Evolutionary conservation across 2,888 invertebrate genomes (phyloP), one percentile per base, ranked within the genome.

Genomic region (Zaprionus bogoriensis): DNA sequence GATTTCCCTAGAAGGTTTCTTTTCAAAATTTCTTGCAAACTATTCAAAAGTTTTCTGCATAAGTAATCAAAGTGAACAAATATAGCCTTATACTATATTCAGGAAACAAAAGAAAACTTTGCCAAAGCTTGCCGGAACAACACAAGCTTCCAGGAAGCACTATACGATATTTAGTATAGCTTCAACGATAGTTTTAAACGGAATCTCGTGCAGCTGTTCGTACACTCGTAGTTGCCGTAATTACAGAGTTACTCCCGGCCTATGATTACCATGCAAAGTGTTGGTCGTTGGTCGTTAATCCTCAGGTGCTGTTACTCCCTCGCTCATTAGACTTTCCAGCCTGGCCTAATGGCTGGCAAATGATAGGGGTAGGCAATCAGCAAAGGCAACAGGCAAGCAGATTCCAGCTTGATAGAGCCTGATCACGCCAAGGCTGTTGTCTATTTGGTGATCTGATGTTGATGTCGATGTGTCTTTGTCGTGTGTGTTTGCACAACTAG

Each of bases 351-450:
- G 41, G 19, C 19, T 17, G 9, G 32, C 3, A 67, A 74, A 74
- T 74, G 58, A 63, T 47, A 58, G 48, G 1, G 58, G 58, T 47
- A 58, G 48, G 1, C 30, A 59, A 66, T 66, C 42, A 30, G 14
- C 4, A n/a, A n/a, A n/a, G 48, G 1, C 30, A 59, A 66, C 66
- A 38, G 25, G 14, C 4, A 48, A 41, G 27, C n/a, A 7, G 32
- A 41, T 67, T 45, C 14, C 51, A 17, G 5, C 19, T 17, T 25
- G 30, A 28, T 28, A 25, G 20, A 32, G 28, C 38, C 45, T 14
- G 6, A 38, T 23, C 22, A 47, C 45, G 52, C 25, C n/a, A n/a
- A n/a, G n/a, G n/a, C n/a, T n/a, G n/a, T n/a, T n/a, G n/a, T n/a
- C n/a, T n/a, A n/a, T n/a, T n/a, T n/a, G n/a, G n/a, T n/a, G n/a